phyloP scores from a whole-genome alignment of 2,797 vertebrate genomes.

The Hemitrygon akajei region DNA sequence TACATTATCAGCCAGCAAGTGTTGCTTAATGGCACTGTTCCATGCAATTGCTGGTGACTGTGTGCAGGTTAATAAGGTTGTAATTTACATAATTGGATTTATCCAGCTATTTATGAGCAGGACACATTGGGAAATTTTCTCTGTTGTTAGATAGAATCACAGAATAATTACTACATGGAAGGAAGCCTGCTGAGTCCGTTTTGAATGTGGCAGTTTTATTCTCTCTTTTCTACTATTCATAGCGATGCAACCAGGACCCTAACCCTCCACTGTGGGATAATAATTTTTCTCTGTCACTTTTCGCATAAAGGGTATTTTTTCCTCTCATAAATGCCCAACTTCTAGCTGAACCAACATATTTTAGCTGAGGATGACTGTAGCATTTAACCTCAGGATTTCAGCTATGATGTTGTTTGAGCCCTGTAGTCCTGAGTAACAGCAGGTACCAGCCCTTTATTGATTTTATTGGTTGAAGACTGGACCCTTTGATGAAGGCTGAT shows the following conservation, averaged over 20 bases:
- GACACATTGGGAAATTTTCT: not conserved
- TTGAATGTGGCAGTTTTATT: no score
- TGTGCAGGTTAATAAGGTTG: not conserved
- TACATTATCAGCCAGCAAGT: not conserved
- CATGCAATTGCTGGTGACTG: not conserved
- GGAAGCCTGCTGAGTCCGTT: no score
- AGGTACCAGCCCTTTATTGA: not conserved
- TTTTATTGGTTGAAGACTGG: not conserved
- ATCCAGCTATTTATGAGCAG: not conserved
- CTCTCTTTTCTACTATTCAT: no score
- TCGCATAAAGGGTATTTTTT: no score
- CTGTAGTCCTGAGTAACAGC: no score
- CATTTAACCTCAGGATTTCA: not conserved
- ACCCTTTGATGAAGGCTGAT: not conserved
- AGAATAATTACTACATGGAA: no score
- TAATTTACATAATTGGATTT: not conserved
- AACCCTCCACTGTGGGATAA: no score
- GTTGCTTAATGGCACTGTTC: not conserved
- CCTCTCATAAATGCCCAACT: not conserved
- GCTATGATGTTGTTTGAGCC: not conserved
- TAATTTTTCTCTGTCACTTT: no score
- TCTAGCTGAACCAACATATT: not conserved
- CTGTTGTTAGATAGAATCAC: not conserved
- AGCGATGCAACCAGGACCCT: no score
- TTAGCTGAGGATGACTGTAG: not conserved